Percentiles rank a stretch among this genome's conserved stretches.
phyloP scores from a whole-genome alignment of 2,113 vertebrate genomes.

The Xyliphius kryptos region DNA sequence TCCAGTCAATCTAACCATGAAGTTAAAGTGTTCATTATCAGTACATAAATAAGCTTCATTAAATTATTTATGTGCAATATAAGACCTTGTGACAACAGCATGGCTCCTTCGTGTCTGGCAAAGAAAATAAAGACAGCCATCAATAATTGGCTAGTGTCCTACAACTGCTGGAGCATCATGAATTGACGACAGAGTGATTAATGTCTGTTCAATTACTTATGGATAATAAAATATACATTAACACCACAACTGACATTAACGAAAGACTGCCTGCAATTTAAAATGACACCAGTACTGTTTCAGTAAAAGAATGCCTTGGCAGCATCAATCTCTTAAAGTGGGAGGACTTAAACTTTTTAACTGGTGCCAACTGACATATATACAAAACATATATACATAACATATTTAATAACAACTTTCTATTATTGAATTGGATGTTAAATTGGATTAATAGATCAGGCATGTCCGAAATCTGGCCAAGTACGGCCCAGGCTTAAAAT shows the following conservation, averaged over 20 bases:
- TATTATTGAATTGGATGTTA: no score
- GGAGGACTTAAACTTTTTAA: neutral
- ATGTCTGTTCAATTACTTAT: conserved; percentile 21
- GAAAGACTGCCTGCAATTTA: neutral
- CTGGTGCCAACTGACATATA: neutral
- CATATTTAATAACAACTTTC: no score
- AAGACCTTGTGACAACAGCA: conserved; percentile 18
- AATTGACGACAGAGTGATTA: conserved; percentile 20
- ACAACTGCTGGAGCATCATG: conserved; percentile 7
- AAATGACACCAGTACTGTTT: neutral
- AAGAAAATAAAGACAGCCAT: conserved; percentile 25
- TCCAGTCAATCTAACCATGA: conserved; percentile 1
- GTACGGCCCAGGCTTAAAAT: no score
- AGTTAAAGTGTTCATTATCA: conserved; percentile 21
- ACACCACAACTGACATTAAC: neutral
- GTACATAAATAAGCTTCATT: conserved; percentile 23
- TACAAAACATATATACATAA: neutral
- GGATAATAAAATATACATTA: conserved; percentile 1
- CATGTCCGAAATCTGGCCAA: no score
- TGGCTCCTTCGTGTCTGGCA: conserved; percentile 13
- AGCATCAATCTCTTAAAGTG: neutral
- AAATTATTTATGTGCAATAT: conserved; percentile 24
- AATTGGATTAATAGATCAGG: no score
- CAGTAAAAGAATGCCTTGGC: neutral
- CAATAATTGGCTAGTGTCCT: conserved; percentile 16